These are phyloP conservation scores for Protobothrops flavoviridis DNA, from an alignment of 2,113 vertebrate genomes.

Conservation along the genomic window DNA sequence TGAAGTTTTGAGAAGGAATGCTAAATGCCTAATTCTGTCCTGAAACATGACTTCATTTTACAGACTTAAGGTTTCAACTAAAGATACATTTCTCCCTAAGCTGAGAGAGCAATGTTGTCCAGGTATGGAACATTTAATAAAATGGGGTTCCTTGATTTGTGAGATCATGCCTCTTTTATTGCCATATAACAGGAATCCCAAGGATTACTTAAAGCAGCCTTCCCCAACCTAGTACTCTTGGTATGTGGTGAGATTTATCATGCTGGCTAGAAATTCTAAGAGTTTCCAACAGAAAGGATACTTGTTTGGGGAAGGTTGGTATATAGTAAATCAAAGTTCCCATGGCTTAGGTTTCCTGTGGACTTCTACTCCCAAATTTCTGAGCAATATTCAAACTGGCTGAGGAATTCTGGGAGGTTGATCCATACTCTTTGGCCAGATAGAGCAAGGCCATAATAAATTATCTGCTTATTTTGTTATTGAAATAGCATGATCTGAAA, in stretches of 20 bases:
- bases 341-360: background rate
- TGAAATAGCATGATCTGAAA: background rate
- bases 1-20: too few species aligned
- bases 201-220: background rate
- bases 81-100: background rate
- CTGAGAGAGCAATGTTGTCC: background rate
- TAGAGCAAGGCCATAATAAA: background rate
- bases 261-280: background rate
- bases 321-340: background rate
- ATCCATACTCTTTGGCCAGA: background rate
- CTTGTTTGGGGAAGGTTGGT: background rate
- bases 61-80: background rate
- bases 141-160: background rate
- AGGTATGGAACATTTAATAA: background rate
- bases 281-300: background rate
- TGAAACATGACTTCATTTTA: background rate
- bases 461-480: background rate
- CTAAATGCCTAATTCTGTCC: background rate
- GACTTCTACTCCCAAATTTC: background rate
- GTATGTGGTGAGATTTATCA: background rate
- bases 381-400: background rate
- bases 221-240: background rate
- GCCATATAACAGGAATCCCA: background rate
- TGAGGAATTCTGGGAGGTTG: background rate
- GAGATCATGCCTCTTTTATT: background rate